phyloP scores from a whole-genome alignment of 2,888 invertebrate species.

The Teinopalpus imperialis region DNA sequence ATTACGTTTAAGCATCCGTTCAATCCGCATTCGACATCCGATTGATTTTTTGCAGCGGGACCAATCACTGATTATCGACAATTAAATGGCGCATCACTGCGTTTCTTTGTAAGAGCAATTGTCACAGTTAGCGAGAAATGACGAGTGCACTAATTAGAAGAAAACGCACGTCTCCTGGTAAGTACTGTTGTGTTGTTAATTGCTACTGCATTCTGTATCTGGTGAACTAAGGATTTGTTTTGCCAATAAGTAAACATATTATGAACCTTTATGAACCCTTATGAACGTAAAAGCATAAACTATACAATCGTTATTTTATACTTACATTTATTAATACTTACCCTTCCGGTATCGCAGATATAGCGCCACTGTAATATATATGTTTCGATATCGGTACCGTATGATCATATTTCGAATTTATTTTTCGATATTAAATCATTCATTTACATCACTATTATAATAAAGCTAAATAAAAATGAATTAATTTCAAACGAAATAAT shows the following conservation, averaged over 20 bases:
- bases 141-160: conserved; percentile 41
- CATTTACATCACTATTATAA: too few relatives aligned
- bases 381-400: too few relatives aligned
- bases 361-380: too few relatives aligned
- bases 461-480: too few relatives aligned
- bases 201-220: conserved; percentile 17
- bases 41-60: conserved; percentile 6
- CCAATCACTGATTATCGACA: conserved; percentile 32
- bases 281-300: too few relatives aligned
- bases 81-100: conserved; percentile 37
- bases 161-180: conserved; percentile 24
- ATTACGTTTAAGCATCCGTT: neutral
- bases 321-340: too few relatives aligned
- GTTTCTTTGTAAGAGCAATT: conserved; percentile 49
- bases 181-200: conserved; percentile 20
- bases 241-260: neutral
- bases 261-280: too few relatives aligned
- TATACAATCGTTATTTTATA: too few relatives aligned
- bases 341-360: too few relatives aligned
- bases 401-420: too few relatives aligned
- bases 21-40: conserved; percentile 8
- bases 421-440: too few relatives aligned
- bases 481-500: too few relatives aligned
- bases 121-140: conserved; percentile 53
- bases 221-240: neutral